Evolutionary conservation across 2,113 vertebrate genomes (phyloP).

Genomic region (Bos taurus): DNA sequence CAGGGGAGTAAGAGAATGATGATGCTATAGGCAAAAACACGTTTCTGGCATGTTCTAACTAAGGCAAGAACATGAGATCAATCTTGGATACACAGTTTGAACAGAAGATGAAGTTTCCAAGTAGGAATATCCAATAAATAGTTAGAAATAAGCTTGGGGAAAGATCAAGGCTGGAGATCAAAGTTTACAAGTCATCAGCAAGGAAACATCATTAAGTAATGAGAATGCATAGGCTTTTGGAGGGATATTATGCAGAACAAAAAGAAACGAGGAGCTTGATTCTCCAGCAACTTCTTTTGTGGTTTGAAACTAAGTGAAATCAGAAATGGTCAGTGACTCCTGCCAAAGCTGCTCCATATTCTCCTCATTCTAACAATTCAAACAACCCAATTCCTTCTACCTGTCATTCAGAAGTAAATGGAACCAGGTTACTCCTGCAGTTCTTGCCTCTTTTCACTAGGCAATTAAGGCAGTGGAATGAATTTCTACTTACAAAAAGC

Average conservation of each 20-base stretch:
- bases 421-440: neutral
- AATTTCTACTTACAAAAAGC: neutral
- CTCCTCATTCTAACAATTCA: conserved; percentile 4
- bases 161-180: conserved; percentile 21
- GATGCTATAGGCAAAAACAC: neutral
- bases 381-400: conserved; percentile 28
- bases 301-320: conserved; percentile 26
- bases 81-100: conserved; percentile 8
- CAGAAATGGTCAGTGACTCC: neutral
- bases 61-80: conserved; percentile 18
- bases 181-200: neutral
- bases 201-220: conserved; percentile 22
- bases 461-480: neutral
- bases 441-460: neutral
- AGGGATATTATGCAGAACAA: neutral
- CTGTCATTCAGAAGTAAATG: conserved; percentile 31
- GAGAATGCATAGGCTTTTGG: neutral
- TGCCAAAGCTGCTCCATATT: conserved; percentile 20
- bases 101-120: conserved; percentile 32
- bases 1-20: neutral
- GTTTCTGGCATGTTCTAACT: conserved; percentile 16
- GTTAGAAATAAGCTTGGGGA: conserved; percentile 37
- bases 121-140: conserved; percentile 5
- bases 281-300: conserved; percentile 42
- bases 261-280: conserved; percentile 19